These are phyloP conservation scores for Arctia plantaginis DNA, from an alignment of 2,888 invertebrate species.

Conservation along the genomic window DNA sequence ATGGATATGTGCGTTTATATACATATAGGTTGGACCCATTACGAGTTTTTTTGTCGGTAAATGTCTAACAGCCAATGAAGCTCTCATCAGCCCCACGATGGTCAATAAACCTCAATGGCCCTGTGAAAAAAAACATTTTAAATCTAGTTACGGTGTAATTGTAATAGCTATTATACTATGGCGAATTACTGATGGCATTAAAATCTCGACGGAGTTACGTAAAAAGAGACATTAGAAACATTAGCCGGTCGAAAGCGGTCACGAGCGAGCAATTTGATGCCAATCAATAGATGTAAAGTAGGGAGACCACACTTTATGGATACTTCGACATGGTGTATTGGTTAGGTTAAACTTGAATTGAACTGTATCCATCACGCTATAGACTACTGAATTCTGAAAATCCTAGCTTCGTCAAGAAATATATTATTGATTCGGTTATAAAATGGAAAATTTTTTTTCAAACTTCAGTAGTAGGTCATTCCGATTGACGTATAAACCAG, in stretches of 20 bases:
- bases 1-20: too few species aligned
- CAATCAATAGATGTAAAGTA: constrained; percentile 70
- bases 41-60: neutral
- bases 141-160: constrained; percentile 33
- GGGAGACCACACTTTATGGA: constrained; percentile 25
- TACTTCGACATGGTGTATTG: neutral
- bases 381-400: too few species aligned
- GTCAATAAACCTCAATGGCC: constrained; percentile 11
- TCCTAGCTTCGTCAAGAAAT: too few species aligned
- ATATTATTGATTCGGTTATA: too few species aligned
- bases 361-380: neutral
- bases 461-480: too few species aligned
- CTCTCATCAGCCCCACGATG: neutral
- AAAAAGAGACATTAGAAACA: constrained; percentile 77
- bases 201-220: constrained; percentile 59
- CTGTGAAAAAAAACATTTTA: constrained; percentile 15
- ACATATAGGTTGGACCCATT: neutral
- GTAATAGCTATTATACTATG: constrained; percentile 39
- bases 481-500: too few species aligned
- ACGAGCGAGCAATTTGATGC: constrained; percentile 81
- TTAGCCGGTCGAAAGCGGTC: constrained; percentile 72
- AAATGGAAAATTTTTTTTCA: too few species aligned
- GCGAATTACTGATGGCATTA: constrained; percentile 48
- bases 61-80: neutral
- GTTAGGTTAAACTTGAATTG: neutral